A percentile compares a stretch with the other conserved stretches of the same genome.
Evolutionary conservation across 2,113 vertebrate species (phyloP).

Genomic region (Delphinapterus leucas): DNA sequence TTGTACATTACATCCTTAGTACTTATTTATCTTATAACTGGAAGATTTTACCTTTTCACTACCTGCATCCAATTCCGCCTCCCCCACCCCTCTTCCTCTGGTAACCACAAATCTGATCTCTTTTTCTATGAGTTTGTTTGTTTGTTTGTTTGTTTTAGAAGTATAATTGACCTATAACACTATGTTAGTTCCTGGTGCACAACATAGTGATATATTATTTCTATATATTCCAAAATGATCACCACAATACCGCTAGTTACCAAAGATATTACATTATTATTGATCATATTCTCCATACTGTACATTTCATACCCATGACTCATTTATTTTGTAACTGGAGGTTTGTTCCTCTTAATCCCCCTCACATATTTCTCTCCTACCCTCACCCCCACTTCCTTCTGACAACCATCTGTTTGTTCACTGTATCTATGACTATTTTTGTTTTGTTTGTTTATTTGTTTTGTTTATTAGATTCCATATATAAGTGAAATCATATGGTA

Average conservation of each 20-base stretch:
- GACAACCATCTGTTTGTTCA: not conserved
- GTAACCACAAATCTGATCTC: not conserved
- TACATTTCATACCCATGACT: not conserved
- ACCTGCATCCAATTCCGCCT: too few relatives aligned
- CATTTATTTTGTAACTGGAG: not conserved
- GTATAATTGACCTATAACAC: not conserved
- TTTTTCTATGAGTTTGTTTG: not conserved
- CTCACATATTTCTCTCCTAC: not conserved
- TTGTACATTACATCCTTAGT: too few relatives aligned
- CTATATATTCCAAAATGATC: not conserved
- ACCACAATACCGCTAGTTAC: not conserved
- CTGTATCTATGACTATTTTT: not conserved
- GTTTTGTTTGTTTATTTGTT: too few relatives aligned
- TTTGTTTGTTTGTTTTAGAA: not conserved
- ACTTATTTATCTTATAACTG: too few relatives aligned
- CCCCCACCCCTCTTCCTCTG: not conserved
- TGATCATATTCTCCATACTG: not conserved
- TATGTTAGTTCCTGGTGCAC: not conserved
- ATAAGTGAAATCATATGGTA: not conserved
- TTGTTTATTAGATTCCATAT: not conserved
- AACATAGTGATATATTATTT: not conserved
- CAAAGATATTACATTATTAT: not conserved
- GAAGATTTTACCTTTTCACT: too few relatives aligned
- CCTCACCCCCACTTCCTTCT: not conserved
- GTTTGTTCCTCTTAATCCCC: not conserved